Evolutionary conservation across 2,113 vertebrate genomes (phyloP), one percentile per base, ranked within the genome.

Genomic region (Salvelinus alpinus): DNA sequence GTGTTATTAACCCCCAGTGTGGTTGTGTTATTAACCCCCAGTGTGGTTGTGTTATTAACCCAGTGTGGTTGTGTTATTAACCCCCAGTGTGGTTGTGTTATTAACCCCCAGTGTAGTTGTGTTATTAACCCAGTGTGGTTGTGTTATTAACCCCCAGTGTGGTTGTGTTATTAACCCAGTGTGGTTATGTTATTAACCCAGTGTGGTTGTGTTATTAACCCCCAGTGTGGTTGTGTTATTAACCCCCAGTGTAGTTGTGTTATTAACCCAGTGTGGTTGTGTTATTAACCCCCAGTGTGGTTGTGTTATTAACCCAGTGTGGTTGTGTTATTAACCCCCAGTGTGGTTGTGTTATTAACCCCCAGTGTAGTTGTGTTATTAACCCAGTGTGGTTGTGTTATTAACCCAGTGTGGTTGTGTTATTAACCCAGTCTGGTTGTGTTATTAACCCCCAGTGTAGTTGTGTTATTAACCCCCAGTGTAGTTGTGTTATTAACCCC

Each of bases 131-230:
- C 14, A 13, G 20, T 9, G 51, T 25, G 3, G 27, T 27, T 34
- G 60, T 25, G 38, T 87, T 72, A 29, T 29, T 29, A 29, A 29
- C n/a, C n/a, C 29, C 31, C 31, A 31, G 31, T 31, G 38, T 44
- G 8, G 0, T 44, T 44, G 38, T 44, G 38, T 44, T 44, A 44
- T 44, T 44, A 44, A 44, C 38, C 38, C 38, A 44, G 38, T 44
- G 8, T 38, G 34, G 18, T 57, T 3, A 5, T 38, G 34, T 8
- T 38, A 8, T 38, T 8, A 38, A 38, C 34, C 34, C 34, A 31
- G 31, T 31, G 31, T 31, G 31, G 1, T 31, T 5, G 31, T 31
- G 31, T 5, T 31, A 31, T 31, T 31, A 31, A 31, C n/a, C n/a
- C 31, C 34, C 34, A 34, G 5, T 34, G 31, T 34, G 31, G 18